These are phyloP conservation scores for Tachysurus fulvidraco DNA, from an alignment of 2,113 vertebrate species.

Conservation along the genomic window DNA sequence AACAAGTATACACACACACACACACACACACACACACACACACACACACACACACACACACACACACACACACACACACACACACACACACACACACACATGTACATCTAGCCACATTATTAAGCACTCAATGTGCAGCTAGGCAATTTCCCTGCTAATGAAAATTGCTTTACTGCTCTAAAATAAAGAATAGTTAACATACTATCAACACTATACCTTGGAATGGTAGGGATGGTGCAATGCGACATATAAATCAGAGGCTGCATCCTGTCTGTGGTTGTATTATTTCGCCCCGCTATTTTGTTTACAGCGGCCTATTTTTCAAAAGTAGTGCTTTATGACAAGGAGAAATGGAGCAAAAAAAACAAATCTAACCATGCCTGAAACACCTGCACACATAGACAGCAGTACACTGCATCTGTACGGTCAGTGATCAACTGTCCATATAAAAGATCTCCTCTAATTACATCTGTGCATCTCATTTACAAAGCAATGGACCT, in stretches of 20 bases:
- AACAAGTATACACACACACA: not conserved
- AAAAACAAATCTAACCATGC: slow-evolving; percentile 37
- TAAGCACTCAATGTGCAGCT: not conserved
- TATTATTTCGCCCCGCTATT: not conserved
- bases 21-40: slow-evolving; percentile 4
- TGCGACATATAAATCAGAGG: not conserved
- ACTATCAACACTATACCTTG: not conserved
- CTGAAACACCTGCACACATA: slow-evolving; percentile 37
- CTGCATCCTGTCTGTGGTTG: not conserved
- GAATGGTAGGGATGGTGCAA: not conserved
- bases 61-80: too few relatives aligned
- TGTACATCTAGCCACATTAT: not conserved
- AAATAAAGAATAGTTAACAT: not conserved
- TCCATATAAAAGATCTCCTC: not conserved
- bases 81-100: too few relatives aligned
- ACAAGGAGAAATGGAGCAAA: slow-evolving; percentile 36
- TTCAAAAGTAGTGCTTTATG: not conserved
- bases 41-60: too few relatives aligned
- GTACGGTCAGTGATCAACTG: not conserved
- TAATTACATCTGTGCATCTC: slow-evolving; percentile 12
- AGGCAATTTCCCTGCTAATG: not conserved
- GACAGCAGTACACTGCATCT: slow-evolving; percentile 4
- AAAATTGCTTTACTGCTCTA: not conserved
- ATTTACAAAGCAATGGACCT: not conserved
- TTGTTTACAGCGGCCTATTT: slow-evolving; percentile 1